These are phyloP conservation scores for Apantesis nais DNA, from an alignment of 2,888 invertebrate species.

Conservation along the genomic window DNA sequence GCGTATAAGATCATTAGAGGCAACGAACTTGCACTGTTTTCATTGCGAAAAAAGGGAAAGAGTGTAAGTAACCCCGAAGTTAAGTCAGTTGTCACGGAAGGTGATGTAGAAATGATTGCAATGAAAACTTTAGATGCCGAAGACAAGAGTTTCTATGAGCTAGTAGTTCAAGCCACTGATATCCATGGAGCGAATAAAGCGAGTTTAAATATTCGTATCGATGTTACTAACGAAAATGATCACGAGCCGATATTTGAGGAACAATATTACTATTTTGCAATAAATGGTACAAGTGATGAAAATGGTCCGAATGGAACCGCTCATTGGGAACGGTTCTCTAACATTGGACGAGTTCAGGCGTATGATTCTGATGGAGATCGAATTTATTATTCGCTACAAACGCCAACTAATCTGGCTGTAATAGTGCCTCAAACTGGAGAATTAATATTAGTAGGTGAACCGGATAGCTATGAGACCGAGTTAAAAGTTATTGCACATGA, in stretches of 20 bases:
- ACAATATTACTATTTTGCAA: conserved; percentile 91
- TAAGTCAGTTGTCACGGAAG: conserved; percentile 83
- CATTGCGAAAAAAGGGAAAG: conserved; percentile 87
- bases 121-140: conserved; percentile 92
- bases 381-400: conserved; percentile 93
- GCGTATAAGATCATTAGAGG: conserved; percentile 93
- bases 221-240: conserved; percentile 95
- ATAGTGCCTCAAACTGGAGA: conserved; percentile 97
- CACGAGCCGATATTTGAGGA: conserved; percentile 94
- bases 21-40: conserved; percentile 90
- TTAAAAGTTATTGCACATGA: conserved; percentile 94
- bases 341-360: conserved; percentile 94
- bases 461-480: conserved; percentile 88
- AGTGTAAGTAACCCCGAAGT: conserved; percentile 75
- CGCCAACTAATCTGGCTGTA: conserved; percentile 93
- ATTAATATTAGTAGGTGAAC: conserved; percentile 92
- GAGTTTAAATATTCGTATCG: conserved; percentile 90
- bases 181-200: conserved; percentile 92
- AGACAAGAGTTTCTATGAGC: conserved; percentile 88
- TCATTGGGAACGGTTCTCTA: conserved; percentile 91
- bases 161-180: conserved; percentile 93
- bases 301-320: conserved; percentile 86
- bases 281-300: conserved; percentile 87
- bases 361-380: conserved; percentile 96
- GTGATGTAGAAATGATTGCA: conserved; percentile 91